Evolutionary conservation across 2,113 vertebrate species (phyloP).

Genomic region (Gasterosteus aculeatus): DNA sequence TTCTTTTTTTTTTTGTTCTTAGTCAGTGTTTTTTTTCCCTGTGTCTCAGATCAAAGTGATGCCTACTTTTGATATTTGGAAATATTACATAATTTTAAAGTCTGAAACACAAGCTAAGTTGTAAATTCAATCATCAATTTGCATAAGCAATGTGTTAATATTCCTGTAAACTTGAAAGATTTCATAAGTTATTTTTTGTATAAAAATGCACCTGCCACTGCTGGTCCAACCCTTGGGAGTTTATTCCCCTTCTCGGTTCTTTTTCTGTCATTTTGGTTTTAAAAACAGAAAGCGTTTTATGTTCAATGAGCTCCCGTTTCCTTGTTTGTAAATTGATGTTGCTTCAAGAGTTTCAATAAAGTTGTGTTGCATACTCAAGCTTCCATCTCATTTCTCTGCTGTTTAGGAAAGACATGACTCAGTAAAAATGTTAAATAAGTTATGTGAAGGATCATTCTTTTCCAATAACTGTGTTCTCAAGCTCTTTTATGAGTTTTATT

Average conservation of each 20-base stretch:
- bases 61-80: slow-evolving; percentile 74
- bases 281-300: slow-evolving; percentile 61
- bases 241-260: slow-evolving; percentile 61
- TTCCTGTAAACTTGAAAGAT: slow-evolving; percentile 87
- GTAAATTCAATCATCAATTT: slow-evolving; percentile 71
- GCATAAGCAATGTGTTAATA: slow-evolving; percentile 74
- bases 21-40: slow-evolving; percentile 71
- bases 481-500: neutral
- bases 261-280: slow-evolving; percentile 75
- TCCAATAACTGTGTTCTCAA: neutral
- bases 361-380: slow-evolving; percentile 81
- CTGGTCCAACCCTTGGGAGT: slow-evolving; percentile 81
- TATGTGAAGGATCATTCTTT: neutral
- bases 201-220: slow-evolving; percentile 80
- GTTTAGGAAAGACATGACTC: neutral
- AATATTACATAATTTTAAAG: slow-evolving; percentile 66
- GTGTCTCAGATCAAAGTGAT: slow-evolving; percentile 75
- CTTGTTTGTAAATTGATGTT: slow-evolving; percentile 84
- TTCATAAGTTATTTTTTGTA: slow-evolving; percentile 85
- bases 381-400: slow-evolving; percentile 51
- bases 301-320: slow-evolving; percentile 72
- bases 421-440: neutral
- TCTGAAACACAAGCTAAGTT: slow-evolving; percentile 67
- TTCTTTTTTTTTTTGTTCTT: slow-evolving; percentile 55
- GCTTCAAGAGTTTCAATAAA: slow-evolving; percentile 86